These are phyloP conservation scores for Panthera tigris DNA, from an alignment of 2,113 vertebrate species.

Conservation along the genomic window DNA sequence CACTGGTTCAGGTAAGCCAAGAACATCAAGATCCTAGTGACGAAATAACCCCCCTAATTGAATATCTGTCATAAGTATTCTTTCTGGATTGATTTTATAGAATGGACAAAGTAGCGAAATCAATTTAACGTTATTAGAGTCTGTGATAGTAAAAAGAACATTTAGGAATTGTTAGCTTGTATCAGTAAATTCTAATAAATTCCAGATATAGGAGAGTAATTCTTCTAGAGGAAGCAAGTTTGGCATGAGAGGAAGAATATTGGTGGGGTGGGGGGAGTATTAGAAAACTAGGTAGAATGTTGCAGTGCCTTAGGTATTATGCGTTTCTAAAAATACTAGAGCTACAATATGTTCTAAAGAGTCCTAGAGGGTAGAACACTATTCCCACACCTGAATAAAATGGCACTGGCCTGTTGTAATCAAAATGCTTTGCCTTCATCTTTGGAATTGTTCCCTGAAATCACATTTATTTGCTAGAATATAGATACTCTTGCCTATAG, in stretches of 20 bases:
- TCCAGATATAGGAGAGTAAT: not conserved
- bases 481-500: not conserved
- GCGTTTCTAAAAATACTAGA: not conserved
- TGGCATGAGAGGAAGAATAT: not conserved
- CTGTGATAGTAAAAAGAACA: not conserved
- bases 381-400: not conserved
- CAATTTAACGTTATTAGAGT: not conserved
- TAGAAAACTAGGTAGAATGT: not conserved
- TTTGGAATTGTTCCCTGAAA: not conserved
- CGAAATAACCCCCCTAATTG: not conserved
- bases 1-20: conserved; percentile 91
- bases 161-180: not conserved
- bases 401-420: not conserved
- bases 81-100: not conserved
- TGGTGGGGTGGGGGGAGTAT: no score
- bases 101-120: not conserved
- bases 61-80: not conserved
- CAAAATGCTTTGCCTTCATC: not conserved
- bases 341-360: not conserved
- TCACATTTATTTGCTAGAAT: not conserved
- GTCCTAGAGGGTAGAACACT: not conserved
- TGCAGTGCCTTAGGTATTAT: not conserved
- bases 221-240: conserved; percentile 7
- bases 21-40: not conserved
- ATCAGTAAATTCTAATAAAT: conserved; percentile 9